Evolutionary conservation across 2,888 invertebrate genomes (phyloP).

Genomic region (Meandrusa payeni): DNA sequence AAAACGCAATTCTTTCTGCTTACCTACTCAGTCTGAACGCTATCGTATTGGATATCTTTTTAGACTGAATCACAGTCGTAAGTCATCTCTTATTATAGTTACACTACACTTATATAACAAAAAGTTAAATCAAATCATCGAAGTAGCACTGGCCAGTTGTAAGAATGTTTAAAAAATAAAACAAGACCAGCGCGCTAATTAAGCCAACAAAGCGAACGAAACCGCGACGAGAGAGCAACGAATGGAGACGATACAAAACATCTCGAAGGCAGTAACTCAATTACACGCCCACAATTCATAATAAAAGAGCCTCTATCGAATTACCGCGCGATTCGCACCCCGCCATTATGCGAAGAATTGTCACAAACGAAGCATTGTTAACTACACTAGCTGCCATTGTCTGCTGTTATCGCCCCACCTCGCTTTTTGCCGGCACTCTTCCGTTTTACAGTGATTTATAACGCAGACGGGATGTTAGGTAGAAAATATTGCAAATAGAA

Average conservation of each 20-base stretch:
- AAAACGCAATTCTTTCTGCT: no score
- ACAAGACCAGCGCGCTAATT: slow-evolving; percentile 25
- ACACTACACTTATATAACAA: no score
- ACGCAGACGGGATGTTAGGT: slow-evolving; percentile 46
- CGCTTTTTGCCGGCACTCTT: slow-evolving; percentile 74
- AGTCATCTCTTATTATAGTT: no score
- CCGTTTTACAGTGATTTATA: slow-evolving; percentile 51
- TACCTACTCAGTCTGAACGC: no score
- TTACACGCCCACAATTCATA: slow-evolving; percentile 70
- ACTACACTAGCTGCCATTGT: slow-evolving; percentile 74
- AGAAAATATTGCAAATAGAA: slow-evolving; percentile 28
- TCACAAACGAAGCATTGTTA: slow-evolving; percentile 79
- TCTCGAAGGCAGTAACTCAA: slow-evolving; percentile 59
- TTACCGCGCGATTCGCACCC: slow-evolving; percentile 69
- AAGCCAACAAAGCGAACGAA: slow-evolving; percentile 12
- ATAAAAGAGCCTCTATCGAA: slow-evolving; percentile 75
- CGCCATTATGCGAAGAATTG: slow-evolving; percentile 75
- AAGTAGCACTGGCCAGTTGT: no score
- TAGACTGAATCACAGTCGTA: no score
- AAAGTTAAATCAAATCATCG: no score
- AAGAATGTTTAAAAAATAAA: no score
- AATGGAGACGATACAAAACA: slow-evolving; percentile 52
- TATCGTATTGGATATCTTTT: no score
- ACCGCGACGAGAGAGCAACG: slow-evolving; percentile 23
- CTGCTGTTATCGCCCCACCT: slow-evolving; percentile 70